Conservation (phyloP, 2,888 invertebrate genomes). For the Metacarcinus magister region DNA sequence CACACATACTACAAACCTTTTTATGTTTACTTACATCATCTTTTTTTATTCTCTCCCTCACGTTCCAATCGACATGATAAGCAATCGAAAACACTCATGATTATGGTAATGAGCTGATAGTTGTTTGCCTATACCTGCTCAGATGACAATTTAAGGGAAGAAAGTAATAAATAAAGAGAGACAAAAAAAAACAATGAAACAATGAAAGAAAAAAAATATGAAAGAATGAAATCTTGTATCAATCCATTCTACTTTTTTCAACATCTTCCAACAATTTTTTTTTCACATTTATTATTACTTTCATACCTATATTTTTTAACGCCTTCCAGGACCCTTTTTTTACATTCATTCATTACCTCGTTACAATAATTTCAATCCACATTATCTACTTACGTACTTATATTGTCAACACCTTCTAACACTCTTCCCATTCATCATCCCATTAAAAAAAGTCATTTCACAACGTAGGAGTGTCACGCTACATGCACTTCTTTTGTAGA, state of each 20-base stretch:
- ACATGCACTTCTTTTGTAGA: not conserved
- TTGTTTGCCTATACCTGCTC: not conserved
- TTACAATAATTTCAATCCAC: not conserved
- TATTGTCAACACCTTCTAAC: not conserved
- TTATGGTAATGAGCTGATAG: constrained; percentile 26
- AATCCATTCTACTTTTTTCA: no score
- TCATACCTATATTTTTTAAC: no score
- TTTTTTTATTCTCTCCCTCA: not conserved
- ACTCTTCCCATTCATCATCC: not conserved
- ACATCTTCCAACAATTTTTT: not conserved
- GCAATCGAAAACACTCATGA: not conserved
- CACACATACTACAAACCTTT: no score
- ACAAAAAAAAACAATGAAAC: no score
- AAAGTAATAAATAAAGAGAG: no score
- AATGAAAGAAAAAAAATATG: not conserved
- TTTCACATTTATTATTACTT: no score
- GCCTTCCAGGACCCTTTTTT: no score
- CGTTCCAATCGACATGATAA: not conserved
- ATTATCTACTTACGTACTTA: not conserved
- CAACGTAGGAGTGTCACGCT: not conserved
- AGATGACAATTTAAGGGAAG: not conserved
- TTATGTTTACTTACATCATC: no score
- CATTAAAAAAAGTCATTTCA: not conserved
- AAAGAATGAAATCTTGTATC: not conserved
- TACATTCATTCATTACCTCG: no score